Evolutionary conservation across 2,113 vertebrate genomes (phyloP).

Genomic region (Phyllostomus discolor): DNA sequence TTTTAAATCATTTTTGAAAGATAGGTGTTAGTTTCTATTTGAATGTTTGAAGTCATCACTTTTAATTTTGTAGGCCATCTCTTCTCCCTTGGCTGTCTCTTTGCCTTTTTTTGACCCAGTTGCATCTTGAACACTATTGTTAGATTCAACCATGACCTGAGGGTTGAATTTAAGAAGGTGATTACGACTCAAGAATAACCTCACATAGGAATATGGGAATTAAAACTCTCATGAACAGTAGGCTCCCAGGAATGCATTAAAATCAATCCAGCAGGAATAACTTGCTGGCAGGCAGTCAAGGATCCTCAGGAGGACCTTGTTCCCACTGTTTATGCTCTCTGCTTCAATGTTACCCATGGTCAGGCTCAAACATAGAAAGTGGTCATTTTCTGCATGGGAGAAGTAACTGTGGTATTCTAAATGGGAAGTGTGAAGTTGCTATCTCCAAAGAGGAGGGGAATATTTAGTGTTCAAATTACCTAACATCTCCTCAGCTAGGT

Average conservation of each 20-base stretch:
- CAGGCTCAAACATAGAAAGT: not conserved
- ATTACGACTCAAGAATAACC: constrained; percentile 12
- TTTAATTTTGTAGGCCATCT: not conserved
- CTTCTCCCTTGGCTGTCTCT: not conserved
- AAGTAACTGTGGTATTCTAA: not conserved
- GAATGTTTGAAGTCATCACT: not conserved
- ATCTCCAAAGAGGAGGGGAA: not conserved
- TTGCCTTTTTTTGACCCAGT: not conserved
- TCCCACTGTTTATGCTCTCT: not conserved
- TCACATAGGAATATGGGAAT: not conserved
- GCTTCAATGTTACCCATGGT: not conserved
- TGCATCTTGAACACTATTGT: not conserved
- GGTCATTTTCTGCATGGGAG: not conserved
- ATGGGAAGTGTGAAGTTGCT: not conserved
- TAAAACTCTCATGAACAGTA: not conserved
- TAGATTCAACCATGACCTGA: not conserved
- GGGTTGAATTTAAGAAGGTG: constrained; percentile 17
- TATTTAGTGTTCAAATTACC: not conserved
- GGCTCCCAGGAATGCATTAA: constrained; percentile 12
- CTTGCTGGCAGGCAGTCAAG: not conserved
- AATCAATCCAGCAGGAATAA: not conserved
- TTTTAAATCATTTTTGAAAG: not conserved
- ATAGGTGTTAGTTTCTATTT: not conserved
- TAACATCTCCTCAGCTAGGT: not conserved
- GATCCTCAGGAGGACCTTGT: not conserved